These are phyloP conservation scores for Akabosia matsudoensis DNA, from an alignment of 1,140 invertebrate species.

Conservation along the genomic window DNA sequence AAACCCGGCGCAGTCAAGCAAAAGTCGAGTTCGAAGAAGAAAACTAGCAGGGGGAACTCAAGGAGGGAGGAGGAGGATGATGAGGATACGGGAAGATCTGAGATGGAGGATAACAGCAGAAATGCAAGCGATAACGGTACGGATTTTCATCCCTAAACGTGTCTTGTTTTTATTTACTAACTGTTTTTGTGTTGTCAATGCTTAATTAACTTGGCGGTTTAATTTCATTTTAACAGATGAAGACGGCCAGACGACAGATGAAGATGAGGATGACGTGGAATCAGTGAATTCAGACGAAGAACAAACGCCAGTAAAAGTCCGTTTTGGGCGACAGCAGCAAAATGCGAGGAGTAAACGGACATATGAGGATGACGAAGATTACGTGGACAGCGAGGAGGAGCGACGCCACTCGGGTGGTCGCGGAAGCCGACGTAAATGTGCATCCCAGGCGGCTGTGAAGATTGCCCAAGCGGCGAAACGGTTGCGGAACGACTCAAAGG, in stretches of 20 bases:
- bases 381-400: conserved; percentile 40
- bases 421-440: conserved; percentile 48
- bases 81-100: conserved; percentile 23
- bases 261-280: not conserved
- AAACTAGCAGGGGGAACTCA: not conserved
- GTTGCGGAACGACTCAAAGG: conserved; percentile 51
- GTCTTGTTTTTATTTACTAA: not conserved
- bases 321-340: not conserved
- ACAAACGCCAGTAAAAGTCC: conserved; percentile 13
- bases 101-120: not conserved
- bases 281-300: conserved; percentile 12
- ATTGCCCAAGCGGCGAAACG: conserved; percentile 54
- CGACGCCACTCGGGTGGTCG: conserved; percentile 43
- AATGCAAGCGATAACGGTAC: not conserved
- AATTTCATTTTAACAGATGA: not conserved
- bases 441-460: conserved; percentile 51
- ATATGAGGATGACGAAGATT: conserved; percentile 26
- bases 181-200: too few relatives aligned
- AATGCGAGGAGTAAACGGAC: not conserved
- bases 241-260: not conserved
- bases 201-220: not conserved
- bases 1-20: not conserved
- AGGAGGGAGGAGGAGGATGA: conserved; percentile 39
- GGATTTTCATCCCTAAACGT: not conserved
- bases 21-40: conserved; percentile 23